These are phyloP conservation scores for Hydropsyche tenuis DNA, from an alignment of 1,140 invertebrate genomes.

Conservation along the genomic window DNA sequence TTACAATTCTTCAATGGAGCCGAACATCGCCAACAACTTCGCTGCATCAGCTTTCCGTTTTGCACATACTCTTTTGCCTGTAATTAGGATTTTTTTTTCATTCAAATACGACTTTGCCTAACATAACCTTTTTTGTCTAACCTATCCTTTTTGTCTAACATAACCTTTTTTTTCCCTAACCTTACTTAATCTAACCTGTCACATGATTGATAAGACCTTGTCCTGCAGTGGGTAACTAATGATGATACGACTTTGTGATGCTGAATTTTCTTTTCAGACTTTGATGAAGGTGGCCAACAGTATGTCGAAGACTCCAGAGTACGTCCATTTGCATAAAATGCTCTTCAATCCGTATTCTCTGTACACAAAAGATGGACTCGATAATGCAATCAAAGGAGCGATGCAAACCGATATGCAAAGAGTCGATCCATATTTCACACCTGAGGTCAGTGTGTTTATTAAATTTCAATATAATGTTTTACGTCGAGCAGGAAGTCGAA, in stretches of 20 bases:
- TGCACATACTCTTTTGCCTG: slow-evolving; percentile 84
- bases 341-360: slow-evolving; percentile 83
- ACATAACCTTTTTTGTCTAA: too few relatives aligned
- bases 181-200: too few relatives aligned
- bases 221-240: too few relatives aligned
- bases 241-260: too few relatives aligned
- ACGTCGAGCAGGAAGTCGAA: too few relatives aligned
- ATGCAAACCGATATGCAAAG: slow-evolving; percentile 71
- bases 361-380: slow-evolving; percentile 68
- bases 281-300: slow-evolving; percentile 72
- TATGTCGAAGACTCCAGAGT: slow-evolving; percentile 67
- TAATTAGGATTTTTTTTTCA: slow-evolving; percentile 51
- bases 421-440: slow-evolving; percentile 72
- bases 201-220: too few relatives aligned
- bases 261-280: slow-evolving; percentile 51
- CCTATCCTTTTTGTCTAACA: too few relatives aligned
- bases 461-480: too few relatives aligned
- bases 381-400: slow-evolving; percentile 68
- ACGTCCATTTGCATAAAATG: slow-evolving; percentile 78
- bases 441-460: slow-evolving; percentile 70
- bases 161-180: too few relatives aligned
- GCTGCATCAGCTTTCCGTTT: slow-evolving; percentile 90
- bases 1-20: slow-evolving; percentile 77
- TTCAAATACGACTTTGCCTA: too few relatives aligned
- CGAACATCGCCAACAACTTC: slow-evolving; percentile 89